Conservation (phyloP, 2,797 vertebrate species). For the Smutsia gigantea region DNA sequence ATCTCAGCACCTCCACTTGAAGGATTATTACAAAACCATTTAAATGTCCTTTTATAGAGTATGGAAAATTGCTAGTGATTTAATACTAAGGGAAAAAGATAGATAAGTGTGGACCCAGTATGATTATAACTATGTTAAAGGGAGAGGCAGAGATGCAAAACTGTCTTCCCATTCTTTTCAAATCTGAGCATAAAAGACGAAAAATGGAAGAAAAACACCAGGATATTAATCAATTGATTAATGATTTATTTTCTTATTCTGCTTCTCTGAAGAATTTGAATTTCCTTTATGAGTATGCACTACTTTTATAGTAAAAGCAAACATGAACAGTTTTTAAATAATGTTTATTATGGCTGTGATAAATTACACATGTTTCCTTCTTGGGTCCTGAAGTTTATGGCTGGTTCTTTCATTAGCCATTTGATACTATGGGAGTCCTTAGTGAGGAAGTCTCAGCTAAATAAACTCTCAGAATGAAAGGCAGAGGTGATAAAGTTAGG, state of each 20-base stretch:
- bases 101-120: neutral
- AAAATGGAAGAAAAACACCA: slow-evolving; percentile 9
- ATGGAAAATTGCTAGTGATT: slow-evolving; percentile 50
- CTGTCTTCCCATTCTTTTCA: neutral
- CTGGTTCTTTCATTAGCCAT: slow-evolving; percentile 54
- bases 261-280: slow-evolving; percentile 38
- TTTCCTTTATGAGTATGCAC: neutral
- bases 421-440: slow-evolving; percentile 46
- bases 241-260: slow-evolving; percentile 48
- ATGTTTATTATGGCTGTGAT: neutral
- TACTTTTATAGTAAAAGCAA: slow-evolving; percentile 56
- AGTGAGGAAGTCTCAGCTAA: slow-evolving; percentile 24
- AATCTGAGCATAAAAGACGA: slow-evolving; percentile 36
- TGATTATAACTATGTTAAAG: neutral
- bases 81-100: slow-evolving; percentile 21
- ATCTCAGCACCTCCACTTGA: slow-evolving; percentile 17
- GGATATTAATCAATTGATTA: neutral
- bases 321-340: neutral
- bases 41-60: slow-evolving; percentile 50
- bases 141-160: neutral
- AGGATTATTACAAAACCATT: slow-evolving; percentile 33
- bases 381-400: slow-evolving; percentile 34
- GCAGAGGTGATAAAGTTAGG: neutral
- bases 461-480: slow-evolving; percentile 37
- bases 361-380: slow-evolving; percentile 18